These are phyloP conservation scores for Caranx melampygus DNA, from an alignment of 2,113 vertebrate species.

Conservation along the genomic window DNA sequence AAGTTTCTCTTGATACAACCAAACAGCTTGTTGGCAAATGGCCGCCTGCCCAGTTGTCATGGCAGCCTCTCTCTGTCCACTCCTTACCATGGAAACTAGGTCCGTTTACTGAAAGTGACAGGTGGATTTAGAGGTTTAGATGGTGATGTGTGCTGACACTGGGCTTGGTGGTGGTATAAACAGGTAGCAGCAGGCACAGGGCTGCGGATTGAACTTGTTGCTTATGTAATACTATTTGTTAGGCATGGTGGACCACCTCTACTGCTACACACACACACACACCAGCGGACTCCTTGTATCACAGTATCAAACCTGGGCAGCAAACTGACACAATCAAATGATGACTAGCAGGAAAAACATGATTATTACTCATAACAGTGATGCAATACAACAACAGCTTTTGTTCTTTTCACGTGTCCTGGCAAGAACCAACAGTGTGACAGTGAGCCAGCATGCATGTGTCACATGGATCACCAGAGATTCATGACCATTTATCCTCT, in stretches of 20 bases:
- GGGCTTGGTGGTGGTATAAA: background rate
- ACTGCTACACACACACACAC: background rate
- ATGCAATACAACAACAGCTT: too few relatives aligned
- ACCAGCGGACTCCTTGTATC: background rate
- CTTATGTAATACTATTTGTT: slow-evolving; percentile 17
- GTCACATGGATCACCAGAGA: too few relatives aligned
- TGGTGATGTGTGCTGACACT: slow-evolving; percentile 56
- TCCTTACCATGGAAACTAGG: slow-evolving; percentile 44
- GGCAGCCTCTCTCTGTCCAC: slow-evolving; percentile 47
- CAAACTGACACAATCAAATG: too few relatives aligned
- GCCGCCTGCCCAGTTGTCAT: slow-evolving; percentile 55
- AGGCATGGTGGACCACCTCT: too few relatives aligned
- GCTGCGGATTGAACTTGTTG: slow-evolving; percentile 7
- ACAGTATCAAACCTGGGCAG: too few relatives aligned
- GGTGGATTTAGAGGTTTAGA: slow-evolving; percentile 48
- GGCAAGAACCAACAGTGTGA: background rate
- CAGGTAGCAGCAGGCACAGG: background rate
- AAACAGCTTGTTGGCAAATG: slow-evolving; percentile 32
- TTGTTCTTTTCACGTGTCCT: background rate
- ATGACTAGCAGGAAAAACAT: too few relatives aligned
- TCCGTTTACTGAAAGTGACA: slow-evolving; percentile 58
- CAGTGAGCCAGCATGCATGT: background rate
- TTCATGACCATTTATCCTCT: background rate
- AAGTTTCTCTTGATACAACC: slow-evolving; percentile 15
- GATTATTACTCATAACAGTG: too few relatives aligned